Evolutionary conservation across 1,140 invertebrate genomes (phyloP).

Genomic region (Pygmarrhopalites habei): DNA sequence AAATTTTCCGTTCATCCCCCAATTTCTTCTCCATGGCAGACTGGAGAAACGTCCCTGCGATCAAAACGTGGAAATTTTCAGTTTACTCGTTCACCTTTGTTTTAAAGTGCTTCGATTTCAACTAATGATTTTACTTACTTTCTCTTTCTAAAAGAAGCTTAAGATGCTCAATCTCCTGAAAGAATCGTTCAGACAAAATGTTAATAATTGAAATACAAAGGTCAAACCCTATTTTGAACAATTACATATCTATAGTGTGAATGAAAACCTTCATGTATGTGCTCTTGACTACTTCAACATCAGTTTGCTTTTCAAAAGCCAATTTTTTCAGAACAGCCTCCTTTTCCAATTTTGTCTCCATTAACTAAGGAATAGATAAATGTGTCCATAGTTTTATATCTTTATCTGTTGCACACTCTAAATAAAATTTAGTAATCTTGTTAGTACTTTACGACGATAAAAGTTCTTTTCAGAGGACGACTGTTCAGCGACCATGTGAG

Average conservation of each 20-base stretch:
- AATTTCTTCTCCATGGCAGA: slow-evolving; percentile 3
- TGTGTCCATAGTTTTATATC: too few species aligned
- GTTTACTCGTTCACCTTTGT: background rate
- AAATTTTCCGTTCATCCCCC: background rate
- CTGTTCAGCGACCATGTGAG: too few species aligned
- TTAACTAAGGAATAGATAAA: too few species aligned
- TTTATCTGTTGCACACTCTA: too few species aligned
- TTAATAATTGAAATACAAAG: too few species aligned
- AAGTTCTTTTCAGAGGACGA: slow-evolving; percentile 11
- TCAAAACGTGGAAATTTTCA: background rate
- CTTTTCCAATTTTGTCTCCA: slow-evolving; percentile 22
- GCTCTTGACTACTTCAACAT: slow-evolving; percentile 10
- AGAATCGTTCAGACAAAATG: too few species aligned
- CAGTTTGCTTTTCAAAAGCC: background rate
- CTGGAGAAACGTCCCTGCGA: background rate
- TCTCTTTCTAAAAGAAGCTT: slow-evolving; percentile 4
- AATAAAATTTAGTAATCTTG: too few species aligned
- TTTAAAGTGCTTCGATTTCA: too few species aligned
- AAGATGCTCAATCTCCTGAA: slow-evolving; percentile 12
- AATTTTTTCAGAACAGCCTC: slow-evolving; percentile 13
- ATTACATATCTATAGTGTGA: too few species aligned
- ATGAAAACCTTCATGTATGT: too few species aligned
- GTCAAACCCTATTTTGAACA: too few species aligned
- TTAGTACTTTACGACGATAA: slow-evolving; percentile 12
- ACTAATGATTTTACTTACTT: too few species aligned